Percentiles rank a stretch among this genome's conserved stretches.
These are phyloP conservation scores for Haliclona indistincta DNA, from an alignment of 37 sponge, comb jelly and placozoan species.

Conservation along the genomic window DNA sequence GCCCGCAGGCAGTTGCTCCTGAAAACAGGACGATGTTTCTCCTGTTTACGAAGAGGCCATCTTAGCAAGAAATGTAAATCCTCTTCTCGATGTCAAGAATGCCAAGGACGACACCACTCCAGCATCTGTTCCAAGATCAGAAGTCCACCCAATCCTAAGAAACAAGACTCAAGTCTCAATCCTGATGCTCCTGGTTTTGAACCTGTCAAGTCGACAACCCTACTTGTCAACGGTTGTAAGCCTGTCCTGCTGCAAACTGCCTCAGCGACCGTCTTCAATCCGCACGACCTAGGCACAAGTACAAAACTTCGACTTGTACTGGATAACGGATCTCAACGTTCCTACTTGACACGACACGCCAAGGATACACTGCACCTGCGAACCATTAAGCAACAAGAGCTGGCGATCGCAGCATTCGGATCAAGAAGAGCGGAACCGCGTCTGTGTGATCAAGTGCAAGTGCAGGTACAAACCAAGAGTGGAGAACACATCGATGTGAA, in stretches of 20 bases:
- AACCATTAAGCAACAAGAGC: slow-evolving; percentile 3
- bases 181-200: slow-evolving; percentile 17
- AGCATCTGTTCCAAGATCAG: slow-evolving; percentile 15
- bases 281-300: slow-evolving; percentile 7
- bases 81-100: no score
- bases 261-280: slow-evolving; percentile 9
- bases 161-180: slow-evolving; percentile 22
- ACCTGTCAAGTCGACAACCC: not conserved
- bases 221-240: not conserved
- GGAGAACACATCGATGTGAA: not conserved
- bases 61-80: slow-evolving; percentile 20
- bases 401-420: slow-evolving; percentile 41
- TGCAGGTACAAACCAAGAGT: not conserved
- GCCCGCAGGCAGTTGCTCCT: not conserved
- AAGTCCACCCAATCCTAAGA: not conserved
- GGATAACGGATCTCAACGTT: slow-evolving; percentile 39
- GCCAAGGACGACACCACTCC: slow-evolving; percentile 33
- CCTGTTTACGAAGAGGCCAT: slow-evolving; percentile 23
- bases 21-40: slow-evolving; percentile 17
- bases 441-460: slow-evolving; percentile 19
- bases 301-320: slow-evolving; percentile 15
- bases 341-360: slow-evolving; percentile 32
- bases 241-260: slow-evolving; percentile 29
- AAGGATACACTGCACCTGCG: slow-evolving; percentile 7
- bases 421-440: slow-evolving; percentile 18